These are phyloP conservation scores for Machimus atricapillus DNA, from an alignment of 2,888 invertebrate species.

Conservation along the genomic window DNA sequence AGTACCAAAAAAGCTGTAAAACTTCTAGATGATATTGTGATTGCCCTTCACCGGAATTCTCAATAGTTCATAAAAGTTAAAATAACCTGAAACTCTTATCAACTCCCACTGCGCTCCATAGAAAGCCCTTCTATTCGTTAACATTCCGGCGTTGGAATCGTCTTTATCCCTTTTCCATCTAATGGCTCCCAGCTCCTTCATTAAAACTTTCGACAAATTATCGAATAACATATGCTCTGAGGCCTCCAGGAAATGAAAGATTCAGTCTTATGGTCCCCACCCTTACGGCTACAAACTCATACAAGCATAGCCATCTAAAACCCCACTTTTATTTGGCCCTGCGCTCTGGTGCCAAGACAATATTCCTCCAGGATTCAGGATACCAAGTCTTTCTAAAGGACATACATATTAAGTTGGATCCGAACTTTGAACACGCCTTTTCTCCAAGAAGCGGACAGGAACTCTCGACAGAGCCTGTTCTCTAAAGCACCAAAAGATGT, in stretches of 20 bases:
- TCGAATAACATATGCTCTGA: slow-evolving; percentile 46
- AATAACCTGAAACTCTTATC: slow-evolving; percentile 21
- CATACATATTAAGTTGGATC: neutral
- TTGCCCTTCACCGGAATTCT: neutral
- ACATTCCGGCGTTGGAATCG: slow-evolving; percentile 22
- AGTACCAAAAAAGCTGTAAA: neutral
- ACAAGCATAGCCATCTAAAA: neutral
- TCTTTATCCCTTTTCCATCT: slow-evolving; percentile 40
- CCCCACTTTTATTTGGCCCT: slow-evolving; percentile 1
- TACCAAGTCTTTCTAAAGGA: slow-evolving; percentile 4
- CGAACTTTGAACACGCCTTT: slow-evolving; percentile 28
- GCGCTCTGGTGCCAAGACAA: slow-evolving; percentile 26
- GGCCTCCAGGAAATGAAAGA: slow-evolving; percentile 39
- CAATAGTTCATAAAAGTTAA: slow-evolving; percentile 20
- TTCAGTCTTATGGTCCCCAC: slow-evolving; percentile 4
- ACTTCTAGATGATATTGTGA: neutral
- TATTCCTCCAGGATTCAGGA: neutral
- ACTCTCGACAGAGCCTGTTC: neutral
- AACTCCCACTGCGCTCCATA: slow-evolving; percentile 23
- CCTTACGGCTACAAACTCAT: neutral
- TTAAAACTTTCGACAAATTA: slow-evolving; percentile 48
- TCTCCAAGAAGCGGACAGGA: neutral
- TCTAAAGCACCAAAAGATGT: slow-evolving; percentile 28
- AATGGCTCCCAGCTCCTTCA: slow-evolving; percentile 43
- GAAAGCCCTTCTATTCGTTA: slow-evolving; percentile 12